Base-by-base conservation (phyloP, 2,888 invertebrate genomes). In the Epinotia nisella region DNA sequence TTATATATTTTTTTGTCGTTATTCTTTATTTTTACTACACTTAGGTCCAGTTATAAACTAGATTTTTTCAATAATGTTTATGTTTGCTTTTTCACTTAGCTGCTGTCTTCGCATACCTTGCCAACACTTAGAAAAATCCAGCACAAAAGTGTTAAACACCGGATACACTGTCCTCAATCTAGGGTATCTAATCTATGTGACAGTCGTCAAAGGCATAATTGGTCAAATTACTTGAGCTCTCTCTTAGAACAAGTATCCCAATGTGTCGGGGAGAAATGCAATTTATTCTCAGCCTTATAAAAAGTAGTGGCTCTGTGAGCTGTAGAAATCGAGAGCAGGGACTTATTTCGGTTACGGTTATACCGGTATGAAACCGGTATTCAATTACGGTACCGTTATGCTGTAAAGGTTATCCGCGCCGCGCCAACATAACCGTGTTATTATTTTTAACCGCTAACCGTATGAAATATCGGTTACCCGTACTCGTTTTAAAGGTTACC, bases 71-170 rank as follows among this genome's bases (percentile, higher is more conserved):
- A 15, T n/a, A 49, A 49, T 49, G n/a, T n/a, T 49, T n/a, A 49
- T n/a, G n/a, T 7, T 35, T 35, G 35, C 35, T 35, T n/a, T n/a
- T 0, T 49, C 15, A 49, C 13, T 45, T 45, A 45, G 2, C 45
- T 15, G 15, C 49, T 49, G 15, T 49, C n/a, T 49, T 49, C 24
- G 49, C 62, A 62, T 11, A 29, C 62, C 62, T 24, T 11, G 62
- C n/a, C 5, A 49, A 49, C 49, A 51, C 45, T 61, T 60, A 13
- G 0, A 45, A 53, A 45, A 61, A 61, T 24, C 10, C 45, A 45
- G 61, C 13, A 58, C 58, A 17, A 61, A 45, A 49, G 10, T 61
- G 61, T 24, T 45, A 49, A 45, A 61, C 45, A 11, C 21, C 62
- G 62, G 45, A 61, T n/a, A 45, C 15, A 9, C 15, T 9, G 21